Evolutionary conservation across 2,888 invertebrate species (phyloP).

Genomic region (Capitulum mitella): DNA sequence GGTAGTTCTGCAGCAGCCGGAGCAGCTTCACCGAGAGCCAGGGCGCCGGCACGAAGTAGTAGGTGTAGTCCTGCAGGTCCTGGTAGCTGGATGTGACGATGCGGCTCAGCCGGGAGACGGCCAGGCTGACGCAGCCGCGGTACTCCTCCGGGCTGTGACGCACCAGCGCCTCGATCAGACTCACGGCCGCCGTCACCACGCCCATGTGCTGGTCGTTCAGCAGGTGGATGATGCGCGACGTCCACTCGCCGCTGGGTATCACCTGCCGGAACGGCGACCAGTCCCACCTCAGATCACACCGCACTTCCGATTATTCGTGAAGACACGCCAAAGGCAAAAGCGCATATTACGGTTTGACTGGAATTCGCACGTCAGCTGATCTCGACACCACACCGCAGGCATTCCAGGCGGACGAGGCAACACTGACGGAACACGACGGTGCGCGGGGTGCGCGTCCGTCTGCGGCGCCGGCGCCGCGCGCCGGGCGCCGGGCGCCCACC

Average conservation of each 20-base stretch:
- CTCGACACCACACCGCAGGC: too few relatives aligned
- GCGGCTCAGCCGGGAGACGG: constrained; percentile 90
- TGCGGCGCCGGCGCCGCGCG: too few relatives aligned
- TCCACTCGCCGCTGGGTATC: constrained; percentile 81
- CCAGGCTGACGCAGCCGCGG: constrained; percentile 95
- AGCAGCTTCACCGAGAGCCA: constrained; percentile 98
- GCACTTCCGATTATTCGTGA: constrained; percentile 48
- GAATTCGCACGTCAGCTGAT: too few relatives aligned
- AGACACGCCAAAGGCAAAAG: too few relatives aligned
- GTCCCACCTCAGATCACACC: not conserved
- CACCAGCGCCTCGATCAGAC: constrained; percentile 94
- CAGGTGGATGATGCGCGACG: constrained; percentile 94
- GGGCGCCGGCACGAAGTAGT: constrained; percentile 99
- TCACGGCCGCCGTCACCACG: constrained; percentile 97
- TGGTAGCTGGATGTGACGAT: constrained; percentile 99
- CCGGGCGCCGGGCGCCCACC: too few relatives aligned
- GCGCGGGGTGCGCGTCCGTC: too few relatives aligned
- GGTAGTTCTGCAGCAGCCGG: constrained; percentile 93
- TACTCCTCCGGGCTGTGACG: constrained; percentile 99
- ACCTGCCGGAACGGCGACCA: constrained; percentile 38
- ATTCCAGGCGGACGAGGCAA: too few relatives aligned
- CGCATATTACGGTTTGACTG: too few relatives aligned
- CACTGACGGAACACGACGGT: too few relatives aligned
- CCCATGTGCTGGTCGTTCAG: constrained; percentile 99
- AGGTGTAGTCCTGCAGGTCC: constrained; percentile 98